Evolutionary conservation across 2,888 invertebrate genomes (phyloP), one percentile per base, ranked within the genome.

Genomic region (Dolomedes plantarius): DNA sequence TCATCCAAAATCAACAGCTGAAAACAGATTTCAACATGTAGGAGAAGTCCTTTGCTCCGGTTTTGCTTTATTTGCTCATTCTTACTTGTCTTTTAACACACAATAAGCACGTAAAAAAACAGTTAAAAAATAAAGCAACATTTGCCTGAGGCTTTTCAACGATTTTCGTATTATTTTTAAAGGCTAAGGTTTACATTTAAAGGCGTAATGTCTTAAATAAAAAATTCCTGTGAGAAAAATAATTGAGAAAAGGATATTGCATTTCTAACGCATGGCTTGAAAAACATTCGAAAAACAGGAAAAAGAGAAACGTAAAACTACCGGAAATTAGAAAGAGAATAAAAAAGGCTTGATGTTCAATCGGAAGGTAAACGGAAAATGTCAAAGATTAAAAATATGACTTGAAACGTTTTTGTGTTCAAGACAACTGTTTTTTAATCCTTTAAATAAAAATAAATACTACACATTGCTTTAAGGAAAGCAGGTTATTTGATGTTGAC

Each of bases 281-380:
- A 46, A 46, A 46, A 46, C 36, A 46, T 46, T 16, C 46, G 16
- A 46, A 46, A 46, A 46, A 46, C 9, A 46, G 16, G 16, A 16
- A 16, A 16, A 46, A 46, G 16, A 16, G 16, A 16, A 16, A 16
- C 36, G 16, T 46, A 5, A 46, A 46, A 46, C 46, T 46, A 46
- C 46, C 46, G 46, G 46, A 46, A 46, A 46, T 46, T 46, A 46
- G 46, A 46, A 46, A 16, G 2, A 46, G 36, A 46, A 46, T 2
- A 46, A 16, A 46, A 46, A 46, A 46, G 46, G 2, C 9, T 6
- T 46, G 46, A 16, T 13, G 46, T 16, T 46, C 46, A 46, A 46
- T 46, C 46, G 46, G 46, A 46, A 46, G 46, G 46, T 46, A 46
- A 46, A 46, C 46, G 46, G 46, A 46, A 46, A 46, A 46, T 46